phyloP scores from a whole-genome alignment of 1,140 invertebrate genomes.

The Bombus turneri region DNA sequence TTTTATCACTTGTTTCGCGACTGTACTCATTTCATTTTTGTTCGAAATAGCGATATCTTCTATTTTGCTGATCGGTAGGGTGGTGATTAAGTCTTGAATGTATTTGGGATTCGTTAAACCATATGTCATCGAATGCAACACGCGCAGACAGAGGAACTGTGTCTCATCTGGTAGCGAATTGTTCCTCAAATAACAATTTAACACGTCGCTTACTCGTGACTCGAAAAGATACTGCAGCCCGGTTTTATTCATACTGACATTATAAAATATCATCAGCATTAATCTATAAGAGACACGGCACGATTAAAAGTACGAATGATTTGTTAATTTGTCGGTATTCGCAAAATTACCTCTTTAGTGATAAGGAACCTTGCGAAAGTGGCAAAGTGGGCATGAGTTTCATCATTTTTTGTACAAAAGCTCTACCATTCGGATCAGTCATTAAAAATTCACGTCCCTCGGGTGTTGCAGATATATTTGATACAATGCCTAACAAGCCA shows the following conservation, averaged over 20 bases:
- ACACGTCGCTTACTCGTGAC: constrained; percentile 61
- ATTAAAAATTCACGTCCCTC: constrained; percentile 78
- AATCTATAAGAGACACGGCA: constrained; percentile 67
- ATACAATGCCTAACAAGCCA: constrained; percentile 77
- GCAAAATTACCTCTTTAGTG: constrained; percentile 47
- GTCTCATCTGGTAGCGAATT: constrained; percentile 65
- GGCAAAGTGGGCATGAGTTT: constrained; percentile 69
- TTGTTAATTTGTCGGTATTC: background rate
- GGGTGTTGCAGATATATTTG: constrained; percentile 77
- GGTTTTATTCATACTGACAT: constrained; percentile 76
- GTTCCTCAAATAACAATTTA: constrained; percentile 64
- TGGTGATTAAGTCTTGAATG: constrained; percentile 58
- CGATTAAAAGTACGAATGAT: background rate
- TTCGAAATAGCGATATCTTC: constrained; percentile 49
- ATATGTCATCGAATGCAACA: constrained; percentile 77
- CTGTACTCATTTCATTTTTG: constrained; percentile 42
- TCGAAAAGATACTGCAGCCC: constrained; percentile 73
- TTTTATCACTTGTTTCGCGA: constrained; percentile 65
- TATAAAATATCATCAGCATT: constrained; percentile 77
- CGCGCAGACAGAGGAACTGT: constrained; percentile 69
- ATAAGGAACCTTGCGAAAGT: constrained; percentile 58
- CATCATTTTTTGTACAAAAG: constrained; percentile 74
- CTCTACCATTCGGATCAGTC: constrained; percentile 71
- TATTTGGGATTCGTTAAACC: constrained; percentile 63
- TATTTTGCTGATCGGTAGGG: constrained; percentile 69